A percentile compares a stretch with the other conserved stretches of the same genome.
Evolutionary conservation across 2,797 vertebrate genomes (phyloP).

Genomic region (Avahi laniger): DNA sequence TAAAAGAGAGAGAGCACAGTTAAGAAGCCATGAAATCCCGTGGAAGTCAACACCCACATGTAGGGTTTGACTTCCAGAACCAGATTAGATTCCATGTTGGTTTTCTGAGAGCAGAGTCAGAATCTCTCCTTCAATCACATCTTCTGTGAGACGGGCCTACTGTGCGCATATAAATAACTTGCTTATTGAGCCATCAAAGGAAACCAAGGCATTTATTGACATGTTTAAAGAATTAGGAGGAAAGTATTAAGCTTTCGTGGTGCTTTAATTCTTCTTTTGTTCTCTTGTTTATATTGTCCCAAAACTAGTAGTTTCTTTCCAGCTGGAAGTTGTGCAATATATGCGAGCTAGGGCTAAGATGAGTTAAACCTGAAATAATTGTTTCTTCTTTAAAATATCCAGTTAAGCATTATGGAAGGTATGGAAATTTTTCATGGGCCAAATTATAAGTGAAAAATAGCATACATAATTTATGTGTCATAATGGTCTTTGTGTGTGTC

Average conservation of each 20-base stretch:
- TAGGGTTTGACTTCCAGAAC: background rate
- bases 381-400: background rate
- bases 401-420: background rate
- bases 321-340: background rate
- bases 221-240: background rate
- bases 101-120: background rate
- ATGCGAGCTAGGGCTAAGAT: background rate
- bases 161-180: background rate
- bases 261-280: background rate
- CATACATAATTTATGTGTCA: too few species aligned
- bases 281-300: background rate
- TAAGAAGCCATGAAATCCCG: background rate
- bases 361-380: background rate
- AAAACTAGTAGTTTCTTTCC: background rate
- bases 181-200: background rate
- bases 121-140: background rate
- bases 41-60: background rate
- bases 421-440: background rate
- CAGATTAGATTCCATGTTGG: background rate
- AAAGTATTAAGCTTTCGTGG: background rate
- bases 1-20: background rate
- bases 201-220: background rate
- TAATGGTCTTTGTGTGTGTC: background rate
- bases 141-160: background rate
- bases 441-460: background rate